Evolutionary conservation across 1,140 invertebrate genomes (phyloP).

Genomic region (Stegodyphus mimosarum): DNA sequence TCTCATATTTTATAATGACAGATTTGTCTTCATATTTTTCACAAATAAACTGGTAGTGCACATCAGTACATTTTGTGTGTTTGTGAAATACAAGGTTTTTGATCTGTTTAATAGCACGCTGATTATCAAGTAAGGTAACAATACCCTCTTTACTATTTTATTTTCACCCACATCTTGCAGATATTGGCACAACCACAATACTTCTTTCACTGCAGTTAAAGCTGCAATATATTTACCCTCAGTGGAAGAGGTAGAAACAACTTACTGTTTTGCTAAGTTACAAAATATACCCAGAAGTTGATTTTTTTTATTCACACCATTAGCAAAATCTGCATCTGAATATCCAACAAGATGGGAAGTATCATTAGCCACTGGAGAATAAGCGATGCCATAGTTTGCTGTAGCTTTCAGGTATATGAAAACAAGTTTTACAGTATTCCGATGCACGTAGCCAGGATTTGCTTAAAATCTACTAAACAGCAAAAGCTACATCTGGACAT

Average conservation of each 20-base stretch:
- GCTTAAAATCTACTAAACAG: constrained; percentile 58
- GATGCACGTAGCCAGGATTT: constrained; percentile 58
- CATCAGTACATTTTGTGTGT: constrained; percentile 65
- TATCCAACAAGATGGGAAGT: constrained; percentile 42
- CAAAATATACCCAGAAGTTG: constrained; percentile 19
- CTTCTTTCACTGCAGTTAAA: constrained; percentile 23
- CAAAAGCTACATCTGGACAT: constrained; percentile 63
- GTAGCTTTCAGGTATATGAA: constrained; percentile 63
- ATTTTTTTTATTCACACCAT: constrained; percentile 61
- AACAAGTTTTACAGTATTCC: constrained; percentile 64
- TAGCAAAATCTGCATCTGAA: constrained; percentile 68
- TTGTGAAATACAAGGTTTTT: constrained; percentile 68
- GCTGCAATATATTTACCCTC: background rate
- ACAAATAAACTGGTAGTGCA: constrained; percentile 67
- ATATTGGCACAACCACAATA: constrained; percentile 16
- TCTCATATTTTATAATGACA: constrained; percentile 21
- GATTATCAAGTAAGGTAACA: constrained; percentile 64
- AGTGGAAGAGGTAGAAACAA: constrained; percentile 17
- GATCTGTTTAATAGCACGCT: constrained; percentile 64
- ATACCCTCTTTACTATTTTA: background rate
- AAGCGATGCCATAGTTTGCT: background rate
- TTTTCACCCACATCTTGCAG: constrained; percentile 1
- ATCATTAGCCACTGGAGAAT: background rate
- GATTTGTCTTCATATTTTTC: constrained; percentile 62
- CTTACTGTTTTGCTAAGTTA: constrained; percentile 1